phyloP scores from a whole-genome alignment of 2,797 vertebrate genomes.

The Eupleurogrammus muticus region DNA sequence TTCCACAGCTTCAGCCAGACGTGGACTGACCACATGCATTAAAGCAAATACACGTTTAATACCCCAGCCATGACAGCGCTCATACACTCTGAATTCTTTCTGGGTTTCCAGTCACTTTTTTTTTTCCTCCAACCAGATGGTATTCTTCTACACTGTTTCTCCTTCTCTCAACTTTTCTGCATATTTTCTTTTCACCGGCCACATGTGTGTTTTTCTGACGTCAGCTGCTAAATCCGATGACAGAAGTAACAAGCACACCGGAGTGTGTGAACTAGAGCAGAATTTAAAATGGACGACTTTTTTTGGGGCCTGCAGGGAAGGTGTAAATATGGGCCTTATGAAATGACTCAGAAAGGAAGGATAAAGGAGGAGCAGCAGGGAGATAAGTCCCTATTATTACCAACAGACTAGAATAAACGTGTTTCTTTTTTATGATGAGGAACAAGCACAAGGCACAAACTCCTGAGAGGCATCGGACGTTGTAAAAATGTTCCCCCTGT shows the following conservation, averaged over 20 bases:
- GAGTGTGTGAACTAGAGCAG: conserved; percentile 40
- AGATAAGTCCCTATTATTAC: background rate
- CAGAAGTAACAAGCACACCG: conserved; percentile 27
- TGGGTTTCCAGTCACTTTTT: conserved; percentile 62
- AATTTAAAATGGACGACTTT: conserved; percentile 34
- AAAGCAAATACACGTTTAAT: conserved; percentile 73
- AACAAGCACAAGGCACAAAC: conserved; percentile 5
- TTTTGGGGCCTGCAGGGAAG: conserved; percentile 17
- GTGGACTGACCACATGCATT: conserved; percentile 68
- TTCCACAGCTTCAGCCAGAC: conserved; percentile 69
- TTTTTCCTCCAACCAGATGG: conserved; percentile 53
- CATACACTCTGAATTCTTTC: conserved; percentile 59
- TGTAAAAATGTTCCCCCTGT: conserved; percentile 23
- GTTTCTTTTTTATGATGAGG: background rate
- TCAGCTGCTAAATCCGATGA: conserved; percentile 32
- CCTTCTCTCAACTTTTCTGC: conserved; percentile 5
- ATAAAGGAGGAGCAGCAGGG: background rate
- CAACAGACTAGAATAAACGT: background rate
- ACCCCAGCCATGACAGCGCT: conserved; percentile 50
- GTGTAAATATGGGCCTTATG: conserved; percentile 44
- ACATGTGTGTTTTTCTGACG: conserved; percentile 31
- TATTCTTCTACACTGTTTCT: conserved; percentile 30
- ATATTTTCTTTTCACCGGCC: background rate
- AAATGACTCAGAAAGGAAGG: conserved; percentile 23
- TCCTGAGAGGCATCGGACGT: conserved; percentile 19